Base-by-base conservation (phyloP, 2,113 vertebrate species). In the Podiceps cristatus region DNA sequence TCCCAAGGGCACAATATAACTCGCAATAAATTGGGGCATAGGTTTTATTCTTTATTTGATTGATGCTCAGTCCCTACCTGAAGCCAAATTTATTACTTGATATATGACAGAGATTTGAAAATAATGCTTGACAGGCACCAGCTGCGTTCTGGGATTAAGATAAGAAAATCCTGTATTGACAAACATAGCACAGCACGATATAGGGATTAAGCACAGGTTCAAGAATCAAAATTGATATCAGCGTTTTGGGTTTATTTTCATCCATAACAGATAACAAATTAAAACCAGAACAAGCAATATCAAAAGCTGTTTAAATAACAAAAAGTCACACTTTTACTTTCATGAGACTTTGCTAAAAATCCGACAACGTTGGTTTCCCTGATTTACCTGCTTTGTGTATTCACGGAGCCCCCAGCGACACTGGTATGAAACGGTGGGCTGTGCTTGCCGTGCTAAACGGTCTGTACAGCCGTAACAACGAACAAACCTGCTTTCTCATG, bases 1-100 rank as follows among this genome's bases (percentile, higher is more conserved):
- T 94, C 71, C 40, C 67, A 62, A 72, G 58, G 76, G 76, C 13
- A 16, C 53, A 47, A 27, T 24, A 13, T 89, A 73, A 62, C 73
- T 68, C 6, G 33, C 86, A 78, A 76, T 56, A 94, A 96, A 93
- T 63, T 66, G 78, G 83, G 93, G 52, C 33, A 84, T 76, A 81
- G 59, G 52, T 84, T 69, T 91, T 96, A 76, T 88, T 68, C 62
- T 91, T 63, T 86, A 60, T 64, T 85, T 95, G 90, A 83, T 71
- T 0, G 1, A n/a, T 67, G 50, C 47, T 92, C 64, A n/a, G 37
- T 60, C 56, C 75, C 27, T 64, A 67, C 42, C 22, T 77, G 25
- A 80, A 94, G 42, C 31, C 44, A 69, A 35, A 68, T 91, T 91
- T 80, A 63, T 91, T 78, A 47, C 24, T 19, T 94, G 45, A 8